Conservation (phyloP, 2,797 vertebrate genomes). For the Catharus ustulatus region DNA sequence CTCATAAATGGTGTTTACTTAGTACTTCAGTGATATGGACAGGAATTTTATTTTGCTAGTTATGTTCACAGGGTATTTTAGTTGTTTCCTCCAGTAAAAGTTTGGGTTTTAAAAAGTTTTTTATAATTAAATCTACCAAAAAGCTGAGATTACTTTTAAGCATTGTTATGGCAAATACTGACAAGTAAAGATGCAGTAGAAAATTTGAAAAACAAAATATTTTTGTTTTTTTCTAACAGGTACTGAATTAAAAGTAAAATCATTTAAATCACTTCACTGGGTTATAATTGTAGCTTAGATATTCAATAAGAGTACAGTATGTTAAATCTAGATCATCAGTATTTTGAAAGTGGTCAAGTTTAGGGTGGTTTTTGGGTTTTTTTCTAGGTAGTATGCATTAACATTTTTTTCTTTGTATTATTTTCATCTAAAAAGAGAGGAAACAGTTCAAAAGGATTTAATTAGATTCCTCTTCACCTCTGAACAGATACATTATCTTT, state of each 20-base stretch:
- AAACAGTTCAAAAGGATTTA: not conserved
- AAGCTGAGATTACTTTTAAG: not conserved
- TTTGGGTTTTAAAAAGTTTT: not conserved
- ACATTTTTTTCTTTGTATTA: not conserved
- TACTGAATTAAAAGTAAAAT: not conserved
- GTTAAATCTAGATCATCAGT: not conserved
- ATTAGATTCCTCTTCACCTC: not conserved
- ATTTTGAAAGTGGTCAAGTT: not conserved
- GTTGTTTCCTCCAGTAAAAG: not conserved
- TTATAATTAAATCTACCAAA: not conserved
- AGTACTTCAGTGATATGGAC: not conserved
- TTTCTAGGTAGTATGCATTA: not conserved
- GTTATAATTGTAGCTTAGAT: not conserved
- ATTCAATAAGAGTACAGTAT: not conserved
- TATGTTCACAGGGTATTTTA: not conserved
- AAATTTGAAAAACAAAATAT: not conserved
- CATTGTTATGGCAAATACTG: not conserved
- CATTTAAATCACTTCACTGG: not conserved
- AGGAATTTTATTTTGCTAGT: not conserved
- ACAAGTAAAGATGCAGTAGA: not conserved
- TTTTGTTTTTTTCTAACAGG: not conserved
- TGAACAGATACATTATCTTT: not conserved
- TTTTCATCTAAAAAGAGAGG: not conserved
- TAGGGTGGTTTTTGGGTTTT: accelerated
- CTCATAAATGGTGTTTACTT: not conserved